Evolutionary conservation across 2,113 vertebrate species (phyloP).

Genomic region (Trichomycterus rosablanca): DNA sequence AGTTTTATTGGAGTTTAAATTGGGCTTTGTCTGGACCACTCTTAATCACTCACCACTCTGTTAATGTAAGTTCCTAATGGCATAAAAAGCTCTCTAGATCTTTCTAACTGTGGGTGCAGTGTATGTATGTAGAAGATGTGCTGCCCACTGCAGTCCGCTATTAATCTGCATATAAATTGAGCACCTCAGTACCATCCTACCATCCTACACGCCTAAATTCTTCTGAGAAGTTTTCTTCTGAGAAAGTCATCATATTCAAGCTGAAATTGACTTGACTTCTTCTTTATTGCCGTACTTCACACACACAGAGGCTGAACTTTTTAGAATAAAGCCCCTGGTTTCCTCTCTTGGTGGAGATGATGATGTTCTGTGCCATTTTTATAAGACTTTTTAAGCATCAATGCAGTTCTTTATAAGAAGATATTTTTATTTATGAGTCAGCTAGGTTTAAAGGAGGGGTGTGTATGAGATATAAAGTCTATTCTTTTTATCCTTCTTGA

Average conservation of each 20-base stretch:
- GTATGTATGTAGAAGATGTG: background rate
- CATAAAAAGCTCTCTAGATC: background rate
- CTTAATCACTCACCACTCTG: no score
- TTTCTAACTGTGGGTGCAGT: conserved; percentile 9
- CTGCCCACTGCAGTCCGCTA: conserved; percentile 4
- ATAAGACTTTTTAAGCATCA: conserved; percentile 17
- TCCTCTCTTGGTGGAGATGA: conserved; percentile 6
- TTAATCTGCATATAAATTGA: conserved; percentile 5
- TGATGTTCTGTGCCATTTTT: background rate
- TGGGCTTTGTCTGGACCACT: no score
- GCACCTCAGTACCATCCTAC: no score
- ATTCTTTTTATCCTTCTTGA: no score
- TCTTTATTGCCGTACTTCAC: no score
- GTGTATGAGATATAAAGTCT: background rate
- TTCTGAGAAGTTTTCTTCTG: background rate
- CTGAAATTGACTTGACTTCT: no score
- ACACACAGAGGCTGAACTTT: background rate
- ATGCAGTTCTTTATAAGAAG: conserved; percentile 19
- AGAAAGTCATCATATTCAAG: no score
- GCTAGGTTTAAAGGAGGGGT: background rate
- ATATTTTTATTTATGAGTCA: conserved; percentile 9
- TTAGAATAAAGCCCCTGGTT: background rate
- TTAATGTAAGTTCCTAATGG: conserved; percentile 43
- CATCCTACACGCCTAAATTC: no score
- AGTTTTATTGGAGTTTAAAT: no score